These are phyloP conservation scores for Actinostola sp. DNA, from an alignment of 92 coral and sea anemone genomes.

Conservation along the genomic window DNA sequence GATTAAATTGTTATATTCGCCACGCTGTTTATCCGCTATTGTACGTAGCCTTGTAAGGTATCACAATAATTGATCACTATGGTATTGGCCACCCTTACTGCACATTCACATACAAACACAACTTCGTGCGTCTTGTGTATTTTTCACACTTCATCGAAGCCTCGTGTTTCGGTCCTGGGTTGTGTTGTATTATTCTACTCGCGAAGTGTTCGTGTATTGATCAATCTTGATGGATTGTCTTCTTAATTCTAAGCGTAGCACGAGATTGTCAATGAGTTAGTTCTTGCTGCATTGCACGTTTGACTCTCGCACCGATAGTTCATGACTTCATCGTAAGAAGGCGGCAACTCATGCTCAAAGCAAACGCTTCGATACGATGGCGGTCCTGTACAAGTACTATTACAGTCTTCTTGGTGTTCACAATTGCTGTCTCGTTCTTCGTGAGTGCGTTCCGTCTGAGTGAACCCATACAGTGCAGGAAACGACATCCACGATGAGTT, in stretches of 20 bases:
- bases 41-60: constrained; percentile 12
- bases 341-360: constrained; percentile 65
- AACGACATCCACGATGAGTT: constrained; percentile 30
- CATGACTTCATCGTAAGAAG: constrained; percentile 64
- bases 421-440: constrained; percentile 17
- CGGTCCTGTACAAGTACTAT: constrained; percentile 21
- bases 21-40: constrained; percentile 14
- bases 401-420: constrained; percentile 31
- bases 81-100: neutral
- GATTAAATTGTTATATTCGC: constrained; percentile 13
- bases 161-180: neutral
- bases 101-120: too few species aligned
- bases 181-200: too few species aligned
- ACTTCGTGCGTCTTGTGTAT: too few species aligned
- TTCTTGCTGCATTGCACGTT: too few species aligned
- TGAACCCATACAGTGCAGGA: constrained; percentile 28
- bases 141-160: neutral
- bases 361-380: constrained; percentile 66
- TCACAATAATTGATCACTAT: constrained; percentile 17
- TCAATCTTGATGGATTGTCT: neutral
- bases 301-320: constrained; percentile 21
- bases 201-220: too few species aligned
- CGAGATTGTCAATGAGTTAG: neutral
- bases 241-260: constrained; percentile 1
- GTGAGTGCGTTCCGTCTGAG: constrained; percentile 3